Evolutionary conservation across 2,797 vertebrate species (phyloP), one percentile per base, ranked within the genome.

Genomic region (Aulostomus chinensis): DNA sequence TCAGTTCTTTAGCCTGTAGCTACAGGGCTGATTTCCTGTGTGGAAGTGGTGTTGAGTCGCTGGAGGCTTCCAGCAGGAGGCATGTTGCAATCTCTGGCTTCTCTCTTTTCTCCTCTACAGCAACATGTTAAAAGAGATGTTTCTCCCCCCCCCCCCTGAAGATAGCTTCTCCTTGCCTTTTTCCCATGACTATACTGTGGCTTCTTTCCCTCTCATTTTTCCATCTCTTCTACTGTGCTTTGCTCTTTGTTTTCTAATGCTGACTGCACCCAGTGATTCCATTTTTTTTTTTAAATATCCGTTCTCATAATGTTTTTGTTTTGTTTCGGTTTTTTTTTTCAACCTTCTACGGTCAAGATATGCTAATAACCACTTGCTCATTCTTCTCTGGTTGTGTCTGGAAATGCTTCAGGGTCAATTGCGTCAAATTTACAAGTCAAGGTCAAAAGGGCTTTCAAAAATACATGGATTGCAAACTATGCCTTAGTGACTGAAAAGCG

Each of bases 31-130:
- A 59, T 73, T 73, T 70, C 54, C 64, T 38, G 30, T 46, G 54
- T 58, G 37, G 28, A 71, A 46, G 56, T 38, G 5, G 39, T 48
- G 57, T 60, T 30, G 38, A 59, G 57, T 39, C 10, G 11, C 61
- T 63, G 39, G 58, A 76, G 64, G 53, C 52, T 41, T 36, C 50
- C 4, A 54, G 62, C 58, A 38, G 37, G 55, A 73, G 58, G 40
- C 61, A 40, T 47, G 46, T 56, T 36, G 22, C 25, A 20, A 46
- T 22, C 38, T 47, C 33, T 13, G 20, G 29, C n/a, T 51, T 26
- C 12, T 40, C 46, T 30, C 9, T 12, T 30, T 5, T 4, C 24
- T 37, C 36, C 39, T 60, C 43, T 34, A 12, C 0, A 21, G 32
- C 46, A 60, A 60, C 66, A 65, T 60, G 51, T 71, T 56, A 66